These are phyloP conservation scores for Micropterix aruncella DNA, from an alignment of 2,888 invertebrate species.

Conservation along the genomic window DNA sequence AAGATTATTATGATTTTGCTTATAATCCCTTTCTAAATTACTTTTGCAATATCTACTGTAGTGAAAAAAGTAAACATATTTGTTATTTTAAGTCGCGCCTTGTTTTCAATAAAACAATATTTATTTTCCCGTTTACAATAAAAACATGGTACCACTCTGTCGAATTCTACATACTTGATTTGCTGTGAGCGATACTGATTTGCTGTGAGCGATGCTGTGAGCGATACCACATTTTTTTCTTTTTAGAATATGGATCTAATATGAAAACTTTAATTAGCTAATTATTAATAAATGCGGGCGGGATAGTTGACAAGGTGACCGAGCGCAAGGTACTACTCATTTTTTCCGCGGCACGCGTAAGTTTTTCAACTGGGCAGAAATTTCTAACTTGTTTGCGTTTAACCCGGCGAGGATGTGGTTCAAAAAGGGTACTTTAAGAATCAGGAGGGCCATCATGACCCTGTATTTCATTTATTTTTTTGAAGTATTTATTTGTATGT, in stretches of 20 bases:
- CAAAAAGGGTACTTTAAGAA: too few relatives aligned
- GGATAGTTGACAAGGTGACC: not conserved
- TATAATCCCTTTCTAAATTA: too few relatives aligned
- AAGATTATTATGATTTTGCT: too few relatives aligned
- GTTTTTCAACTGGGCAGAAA: not conserved
- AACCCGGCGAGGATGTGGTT: too few relatives aligned
- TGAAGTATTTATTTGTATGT: too few relatives aligned
- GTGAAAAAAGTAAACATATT: not conserved
- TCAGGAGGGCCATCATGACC: too few relatives aligned
- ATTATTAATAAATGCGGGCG: not conserved
- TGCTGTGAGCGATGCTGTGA: not conserved
- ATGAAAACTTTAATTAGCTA: not conserved
- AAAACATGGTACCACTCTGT: slow-evolving; percentile 1
- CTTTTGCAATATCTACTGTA: not conserved
- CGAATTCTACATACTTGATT: slow-evolving; percentile 7
- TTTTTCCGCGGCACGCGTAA: not conserved
- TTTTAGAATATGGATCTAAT: not conserved
- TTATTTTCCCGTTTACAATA: slow-evolving; percentile 5
- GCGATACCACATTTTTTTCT: too few relatives aligned
- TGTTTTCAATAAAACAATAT: slow-evolving; percentile 7
- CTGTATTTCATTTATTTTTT: too few relatives aligned
- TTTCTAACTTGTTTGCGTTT: not conserved
- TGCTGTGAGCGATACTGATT: slow-evolving; percentile 7
- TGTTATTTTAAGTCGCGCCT: too few relatives aligned
- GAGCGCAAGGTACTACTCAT: not conserved